Evolutionary conservation across 1,140 invertebrate genomes (phyloP).

Genomic region (Panonychus citri): DNA sequence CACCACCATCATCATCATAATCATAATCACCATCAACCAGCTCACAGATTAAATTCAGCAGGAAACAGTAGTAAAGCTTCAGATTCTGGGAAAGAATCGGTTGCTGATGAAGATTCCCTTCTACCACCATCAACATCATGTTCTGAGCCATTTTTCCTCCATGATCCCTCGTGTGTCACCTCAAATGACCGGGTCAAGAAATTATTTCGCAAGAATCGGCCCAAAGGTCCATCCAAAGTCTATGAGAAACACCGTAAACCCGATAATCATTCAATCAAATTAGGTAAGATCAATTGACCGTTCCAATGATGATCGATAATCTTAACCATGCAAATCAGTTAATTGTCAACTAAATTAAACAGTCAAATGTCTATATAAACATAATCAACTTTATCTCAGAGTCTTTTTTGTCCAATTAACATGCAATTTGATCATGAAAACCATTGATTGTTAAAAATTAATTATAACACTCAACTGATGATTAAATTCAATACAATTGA

Average conservation of each 20-base stretch:
- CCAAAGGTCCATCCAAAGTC: neutral
- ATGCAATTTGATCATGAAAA: no score
- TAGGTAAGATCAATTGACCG: neutral
- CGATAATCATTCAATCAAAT: no score
- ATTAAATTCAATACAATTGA: no score
- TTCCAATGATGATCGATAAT: neutral
- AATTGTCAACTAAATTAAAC: neutral
- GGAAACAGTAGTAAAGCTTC: conserved; percentile 23
- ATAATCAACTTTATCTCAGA: no score
- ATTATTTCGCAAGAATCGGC: conserved; percentile 32
- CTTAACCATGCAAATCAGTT: no score
- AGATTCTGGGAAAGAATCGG: conserved; percentile 18
- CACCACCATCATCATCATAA: no score
- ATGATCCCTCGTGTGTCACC: conserved; percentile 34
- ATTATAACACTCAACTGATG: no score
- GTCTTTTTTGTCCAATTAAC: neutral
- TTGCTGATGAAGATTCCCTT: conserved; percentile 15
- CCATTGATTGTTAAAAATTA: no score
- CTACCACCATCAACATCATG: conserved; percentile 13
- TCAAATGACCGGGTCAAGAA: conserved; percentile 50
- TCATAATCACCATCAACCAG: neutral
- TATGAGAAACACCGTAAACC: no score
- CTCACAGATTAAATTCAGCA: no score
- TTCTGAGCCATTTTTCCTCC: conserved; percentile 43
- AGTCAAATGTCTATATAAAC: no score